Conservation (phyloP, 1,140 invertebrate species). For the Pseudomyrmex flavicornis region DNA sequence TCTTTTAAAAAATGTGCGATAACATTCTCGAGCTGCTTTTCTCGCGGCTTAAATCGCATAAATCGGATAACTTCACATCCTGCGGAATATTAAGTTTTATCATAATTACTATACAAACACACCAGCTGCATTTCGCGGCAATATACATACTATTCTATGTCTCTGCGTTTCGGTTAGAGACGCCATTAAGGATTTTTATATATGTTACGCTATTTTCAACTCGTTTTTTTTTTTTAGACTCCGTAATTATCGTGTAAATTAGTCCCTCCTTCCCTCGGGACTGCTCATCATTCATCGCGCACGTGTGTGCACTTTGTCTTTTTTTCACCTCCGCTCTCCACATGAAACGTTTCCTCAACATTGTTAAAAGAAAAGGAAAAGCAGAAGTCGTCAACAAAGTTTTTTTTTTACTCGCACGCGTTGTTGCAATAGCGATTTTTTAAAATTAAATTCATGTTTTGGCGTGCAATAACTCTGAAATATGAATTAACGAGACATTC, state of each 20-base stretch:
- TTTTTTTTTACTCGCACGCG: too few relatives aligned
- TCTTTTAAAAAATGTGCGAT: slow-evolving; percentile 7
- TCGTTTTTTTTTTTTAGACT: slow-evolving; percentile 46
- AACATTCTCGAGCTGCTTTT: background rate
- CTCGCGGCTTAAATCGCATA: slow-evolving; percentile 3
- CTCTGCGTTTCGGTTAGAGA: background rate
- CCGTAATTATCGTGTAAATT: slow-evolving; percentile 70
- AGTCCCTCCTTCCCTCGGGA: slow-evolving; percentile 16
- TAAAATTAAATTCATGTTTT: slow-evolving; percentile 1
- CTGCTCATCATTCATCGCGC: background rate
- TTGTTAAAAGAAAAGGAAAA: slow-evolving; percentile 9
- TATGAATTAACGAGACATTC: background rate
- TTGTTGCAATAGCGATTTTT: background rate
- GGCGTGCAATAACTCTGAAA: background rate
- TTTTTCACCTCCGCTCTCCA: too few relatives aligned
- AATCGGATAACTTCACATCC: slow-evolving; percentile 31
- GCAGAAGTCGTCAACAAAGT: background rate
- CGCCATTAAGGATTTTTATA: slow-evolving; percentile 65
- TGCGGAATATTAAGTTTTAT: slow-evolving; percentile 68
- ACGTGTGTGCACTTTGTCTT: background rate
- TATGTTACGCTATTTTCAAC: slow-evolving; percentile 51
- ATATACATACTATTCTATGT: slow-evolving; percentile 50
- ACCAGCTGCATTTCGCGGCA: background rate
- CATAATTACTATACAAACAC: slow-evolving; percentile 63
- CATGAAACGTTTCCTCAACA: background rate